Evolutionary conservation across 2,113 vertebrate genomes (phyloP).

Genomic region (Aviceda subcristata): DNA sequence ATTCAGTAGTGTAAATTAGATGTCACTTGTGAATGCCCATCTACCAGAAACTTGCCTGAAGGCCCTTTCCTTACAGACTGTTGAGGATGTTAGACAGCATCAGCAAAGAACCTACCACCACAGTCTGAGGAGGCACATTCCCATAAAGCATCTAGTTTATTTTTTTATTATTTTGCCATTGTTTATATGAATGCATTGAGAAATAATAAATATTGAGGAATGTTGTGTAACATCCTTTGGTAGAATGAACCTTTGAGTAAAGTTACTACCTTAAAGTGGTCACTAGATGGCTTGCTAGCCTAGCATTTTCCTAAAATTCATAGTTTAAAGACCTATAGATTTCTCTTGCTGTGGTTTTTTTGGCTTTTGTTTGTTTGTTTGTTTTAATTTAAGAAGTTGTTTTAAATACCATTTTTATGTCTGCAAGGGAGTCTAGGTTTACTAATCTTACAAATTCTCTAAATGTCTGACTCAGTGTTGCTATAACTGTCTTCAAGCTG

Average conservation of each 20-base stretch:
- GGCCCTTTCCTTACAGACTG: neutral
- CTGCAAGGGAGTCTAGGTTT: slow-evolving; percentile 36
- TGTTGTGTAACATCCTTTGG: neutral
- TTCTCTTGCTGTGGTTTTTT: neutral
- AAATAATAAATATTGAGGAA: neutral
- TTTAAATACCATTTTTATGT: slow-evolving; percentile 51
- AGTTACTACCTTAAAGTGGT: neutral
- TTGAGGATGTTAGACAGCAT: neutral
- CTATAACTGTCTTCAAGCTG: neutral
- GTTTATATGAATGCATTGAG: neutral
- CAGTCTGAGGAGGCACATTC: neutral
- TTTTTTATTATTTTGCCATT: neutral
- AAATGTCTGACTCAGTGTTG: neutral
- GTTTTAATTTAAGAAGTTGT: slow-evolving; percentile 19
- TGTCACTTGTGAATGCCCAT: neutral
- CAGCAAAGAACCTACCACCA: neutral
- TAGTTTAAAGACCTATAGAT: neutral
- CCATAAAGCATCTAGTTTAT: neutral
- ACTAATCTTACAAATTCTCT: slow-evolving; percentile 42
- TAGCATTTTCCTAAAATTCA: slow-evolving; percentile 7
- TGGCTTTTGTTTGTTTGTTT: neutral
- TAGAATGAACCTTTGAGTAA: neutral
- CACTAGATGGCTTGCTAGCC: slow-evolving; percentile 77
- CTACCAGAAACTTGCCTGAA: neutral
- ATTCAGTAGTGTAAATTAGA: neutral